These are phyloP conservation scores for Nibea albiflora DNA, from an alignment of 2,113 vertebrate species.

Conservation along the genomic window DNA sequence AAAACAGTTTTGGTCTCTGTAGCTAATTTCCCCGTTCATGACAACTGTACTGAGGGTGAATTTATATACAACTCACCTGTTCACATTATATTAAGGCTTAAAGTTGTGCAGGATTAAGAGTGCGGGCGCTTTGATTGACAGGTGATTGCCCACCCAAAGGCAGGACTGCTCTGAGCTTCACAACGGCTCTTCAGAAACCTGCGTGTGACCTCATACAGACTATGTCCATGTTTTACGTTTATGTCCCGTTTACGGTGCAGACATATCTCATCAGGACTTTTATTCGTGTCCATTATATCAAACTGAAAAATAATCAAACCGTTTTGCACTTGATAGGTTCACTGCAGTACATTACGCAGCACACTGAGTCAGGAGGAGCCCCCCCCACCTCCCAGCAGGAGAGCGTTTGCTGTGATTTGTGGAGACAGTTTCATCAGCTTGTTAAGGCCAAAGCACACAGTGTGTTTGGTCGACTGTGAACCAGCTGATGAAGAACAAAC, in stretches of 20 bases:
- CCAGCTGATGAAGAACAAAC: conserved; percentile 4
- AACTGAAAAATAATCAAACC: background rate
- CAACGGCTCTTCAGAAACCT: no score
- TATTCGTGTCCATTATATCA: background rate
- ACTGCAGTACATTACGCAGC: background rate
- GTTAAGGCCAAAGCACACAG: conserved; percentile 17
- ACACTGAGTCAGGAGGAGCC: background rate
- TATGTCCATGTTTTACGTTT: no score
- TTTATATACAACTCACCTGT: no score
- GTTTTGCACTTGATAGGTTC: conserved; percentile 15
- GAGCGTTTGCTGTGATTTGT: conserved; percentile 35
- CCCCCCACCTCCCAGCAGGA: background rate
- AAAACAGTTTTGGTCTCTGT: no score
- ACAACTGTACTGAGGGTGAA: no score
- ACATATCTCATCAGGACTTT: background rate
- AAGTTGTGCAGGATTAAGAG: no score
- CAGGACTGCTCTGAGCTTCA: no score
- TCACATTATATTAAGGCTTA: no score
- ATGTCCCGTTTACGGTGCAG: background rate
- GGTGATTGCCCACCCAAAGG: no score
- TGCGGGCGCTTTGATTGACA: no score
- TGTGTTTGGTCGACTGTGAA: conserved; percentile 19
- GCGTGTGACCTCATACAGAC: no score
- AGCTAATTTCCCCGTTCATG: no score
- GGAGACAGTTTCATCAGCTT: conserved; percentile 21